A percentile compares a stretch with the other conserved stretches of the same genome.
These are phyloP conservation scores for Drosophila carrolli DNA, from an alignment of 1,140 invertebrate genomes.

Conservation along the genomic window DNA sequence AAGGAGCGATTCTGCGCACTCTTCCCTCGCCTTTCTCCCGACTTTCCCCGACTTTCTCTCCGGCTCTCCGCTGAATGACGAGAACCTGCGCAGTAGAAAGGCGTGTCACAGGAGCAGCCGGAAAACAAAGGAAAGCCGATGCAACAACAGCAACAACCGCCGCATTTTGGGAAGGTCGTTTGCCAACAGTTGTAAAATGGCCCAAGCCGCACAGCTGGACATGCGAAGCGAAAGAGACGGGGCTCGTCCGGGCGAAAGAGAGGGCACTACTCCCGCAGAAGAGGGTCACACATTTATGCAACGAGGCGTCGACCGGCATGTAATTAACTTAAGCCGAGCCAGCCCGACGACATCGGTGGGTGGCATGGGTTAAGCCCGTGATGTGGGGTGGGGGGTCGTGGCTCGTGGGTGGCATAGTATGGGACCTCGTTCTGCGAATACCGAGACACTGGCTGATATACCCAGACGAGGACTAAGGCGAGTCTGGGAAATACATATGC, in stretches of 20 bases:
- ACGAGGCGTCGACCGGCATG: conserved; percentile 79
- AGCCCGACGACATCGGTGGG: conserved; percentile 38
- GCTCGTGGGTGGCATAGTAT: neutral
- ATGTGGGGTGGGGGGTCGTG: neutral
- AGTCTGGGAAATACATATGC: conserved; percentile 25
- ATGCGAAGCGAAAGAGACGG: conserved; percentile 13
- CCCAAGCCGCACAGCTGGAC: conserved; percentile 73
- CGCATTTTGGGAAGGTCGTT: conserved; percentile 77
- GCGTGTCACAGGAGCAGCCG: conserved; percentile 70
- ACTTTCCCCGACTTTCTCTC: conserved; percentile 14
- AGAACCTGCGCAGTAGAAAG: conserved; percentile 71
- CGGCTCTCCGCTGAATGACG: conserved; percentile 54
- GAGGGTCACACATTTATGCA: conserved; percentile 75
- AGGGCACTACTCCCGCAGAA: conserved; percentile 23
- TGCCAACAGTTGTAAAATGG: conserved; percentile 76
- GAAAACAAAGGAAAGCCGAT: conserved; percentile 35
- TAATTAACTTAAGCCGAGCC: conserved; percentile 79
- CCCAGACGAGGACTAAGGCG: conserved; percentile 38
- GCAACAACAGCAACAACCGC: conserved; percentile 44
- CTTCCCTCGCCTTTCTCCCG: neutral
- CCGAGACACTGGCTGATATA: conserved; percentile 23
- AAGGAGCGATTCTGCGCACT: conserved; percentile 58
- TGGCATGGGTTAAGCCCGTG: neutral
- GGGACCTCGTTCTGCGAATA: conserved; percentile 14
- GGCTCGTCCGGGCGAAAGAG: conserved; percentile 19